Percentiles rank a stretch among this genome's conserved stretches.
Evolutionary conservation across 1,140 invertebrate species (phyloP).

Genomic region (Zaprionus kolodkinae): DNA sequence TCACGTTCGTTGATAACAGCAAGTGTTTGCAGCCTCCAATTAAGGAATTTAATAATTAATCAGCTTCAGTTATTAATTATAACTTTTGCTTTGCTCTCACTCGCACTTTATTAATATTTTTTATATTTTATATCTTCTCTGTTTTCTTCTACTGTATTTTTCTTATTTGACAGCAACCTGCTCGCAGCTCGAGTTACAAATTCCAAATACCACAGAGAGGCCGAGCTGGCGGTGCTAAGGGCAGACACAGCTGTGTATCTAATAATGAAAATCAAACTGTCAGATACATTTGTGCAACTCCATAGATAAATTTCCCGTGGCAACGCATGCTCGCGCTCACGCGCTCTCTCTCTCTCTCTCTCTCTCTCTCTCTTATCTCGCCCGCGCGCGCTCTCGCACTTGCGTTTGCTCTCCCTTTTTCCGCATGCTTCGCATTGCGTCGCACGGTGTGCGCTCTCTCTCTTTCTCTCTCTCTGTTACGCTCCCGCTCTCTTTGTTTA

Average conservation of each 20-base stretch:
- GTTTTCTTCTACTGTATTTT: constrained; percentile 13
- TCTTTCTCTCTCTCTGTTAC: not conserved
- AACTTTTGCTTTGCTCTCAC: not conserved
- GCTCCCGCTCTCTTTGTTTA: constrained; percentile 51
- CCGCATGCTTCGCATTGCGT: constrained; percentile 2
- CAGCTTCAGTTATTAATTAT: not conserved
- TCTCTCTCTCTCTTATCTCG: not conserved
- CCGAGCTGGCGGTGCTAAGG: constrained; percentile 38
- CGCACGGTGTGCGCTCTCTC: not conserved
- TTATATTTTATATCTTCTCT: not conserved
- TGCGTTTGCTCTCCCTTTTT: constrained; percentile 15
- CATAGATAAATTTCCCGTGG: constrained; percentile 58
- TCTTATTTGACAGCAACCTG: constrained; percentile 71
- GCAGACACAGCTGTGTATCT: constrained; percentile 74
- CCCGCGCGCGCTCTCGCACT: constrained; percentile 19
- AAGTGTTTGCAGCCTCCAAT: constrained; percentile 6
- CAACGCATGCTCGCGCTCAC: constrained; percentile 66
- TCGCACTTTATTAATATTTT: not conserved
- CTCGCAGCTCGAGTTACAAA: constrained; percentile 44
- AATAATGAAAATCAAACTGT: constrained; percentile 69
- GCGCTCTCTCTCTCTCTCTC: constrained; percentile 27
- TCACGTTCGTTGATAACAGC: constrained; percentile 2
- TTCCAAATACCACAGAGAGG: constrained; percentile 43
- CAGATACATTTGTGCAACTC: constrained; percentile 54
- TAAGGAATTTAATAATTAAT: not conserved